Percentiles rank a stretch among this genome's conserved stretches.
Evolutionary conservation across 2,888 invertebrate genomes (phyloP).

Genomic region (Chrysina gloriosa): DNA sequence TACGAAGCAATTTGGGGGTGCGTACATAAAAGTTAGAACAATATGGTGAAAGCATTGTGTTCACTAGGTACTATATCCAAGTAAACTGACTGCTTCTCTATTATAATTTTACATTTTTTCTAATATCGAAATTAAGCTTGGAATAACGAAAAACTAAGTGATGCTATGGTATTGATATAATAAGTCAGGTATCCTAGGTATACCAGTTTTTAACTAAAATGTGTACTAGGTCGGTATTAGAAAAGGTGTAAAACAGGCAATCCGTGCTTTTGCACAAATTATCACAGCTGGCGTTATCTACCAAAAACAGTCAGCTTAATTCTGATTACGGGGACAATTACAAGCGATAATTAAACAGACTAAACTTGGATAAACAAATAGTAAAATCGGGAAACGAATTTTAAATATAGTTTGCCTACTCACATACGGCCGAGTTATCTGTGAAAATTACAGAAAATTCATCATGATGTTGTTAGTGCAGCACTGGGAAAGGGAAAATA

Average conservation of each 20-base stretch:
- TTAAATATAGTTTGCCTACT: slow-evolving; percentile 61
- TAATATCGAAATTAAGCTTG: too few relatives aligned
- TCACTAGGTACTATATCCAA: slow-evolving; percentile 7
- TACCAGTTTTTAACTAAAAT: background rate
- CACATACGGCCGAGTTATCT: slow-evolving; percentile 65
- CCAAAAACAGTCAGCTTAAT: slow-evolving; percentile 22
- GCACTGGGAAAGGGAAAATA: slow-evolving; percentile 11
- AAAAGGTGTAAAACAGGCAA: background rate
- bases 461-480: slow-evolving; percentile 29
- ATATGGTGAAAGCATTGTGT: slow-evolving; percentile 19
- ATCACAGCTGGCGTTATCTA: too few relatives aligned
- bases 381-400: slow-evolving; percentile 56
- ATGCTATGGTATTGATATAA: too few relatives aligned
- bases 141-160: background rate
- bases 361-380: slow-evolving; percentile 42
- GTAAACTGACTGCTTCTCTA: slow-evolving; percentile 29
- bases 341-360: slow-evolving; percentile 47
- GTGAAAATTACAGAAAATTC: slow-evolving; percentile 60
- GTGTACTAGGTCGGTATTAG: too few relatives aligned
- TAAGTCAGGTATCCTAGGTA: too few relatives aligned
- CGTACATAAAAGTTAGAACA: slow-evolving; percentile 17
- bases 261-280: background rate
- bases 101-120: background rate
- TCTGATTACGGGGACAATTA: slow-evolving; percentile 43
- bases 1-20: slow-evolving; percentile 33